phyloP scores from a whole-genome alignment of 2,113 vertebrate genomes.

The Melanerpes formicivorus region DNA sequence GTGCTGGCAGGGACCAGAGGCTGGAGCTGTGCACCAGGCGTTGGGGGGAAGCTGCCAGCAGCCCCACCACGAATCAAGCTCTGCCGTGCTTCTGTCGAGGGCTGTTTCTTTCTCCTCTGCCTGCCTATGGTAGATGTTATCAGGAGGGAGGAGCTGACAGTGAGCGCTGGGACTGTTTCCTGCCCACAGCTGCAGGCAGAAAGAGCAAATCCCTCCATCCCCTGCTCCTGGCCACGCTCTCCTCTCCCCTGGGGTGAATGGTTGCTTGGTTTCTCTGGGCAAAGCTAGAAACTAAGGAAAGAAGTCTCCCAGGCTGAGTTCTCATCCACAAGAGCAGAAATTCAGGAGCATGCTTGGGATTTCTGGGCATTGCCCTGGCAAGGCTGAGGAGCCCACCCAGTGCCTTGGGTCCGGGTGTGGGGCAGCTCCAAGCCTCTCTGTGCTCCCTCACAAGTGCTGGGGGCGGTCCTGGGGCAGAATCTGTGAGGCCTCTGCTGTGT shows the following conservation, averaged over 20 bases:
- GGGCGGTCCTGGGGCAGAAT: neutral
- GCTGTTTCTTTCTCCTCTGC: constrained; percentile 19
- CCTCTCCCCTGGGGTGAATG: neutral
- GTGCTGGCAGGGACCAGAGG: neutral
- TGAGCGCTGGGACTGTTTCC: constrained; percentile 26
- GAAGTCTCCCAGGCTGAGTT: neutral
- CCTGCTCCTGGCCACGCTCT: neutral
- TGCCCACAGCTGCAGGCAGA: neutral
- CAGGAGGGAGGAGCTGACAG: constrained; percentile 43
- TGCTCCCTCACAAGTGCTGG: fast-evolving
- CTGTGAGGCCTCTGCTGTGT: neutral
- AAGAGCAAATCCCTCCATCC: constrained; percentile 21
- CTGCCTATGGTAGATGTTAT: constrained; percentile 37
- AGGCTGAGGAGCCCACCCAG: neutral
- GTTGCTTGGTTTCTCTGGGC: neutral
- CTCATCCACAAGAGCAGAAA: neutral
- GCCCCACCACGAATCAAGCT: neutral
- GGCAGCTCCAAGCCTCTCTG: neutral
- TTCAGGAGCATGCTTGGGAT: neutral
- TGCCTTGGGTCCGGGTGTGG: fast-evolving
- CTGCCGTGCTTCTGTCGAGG: neutral
- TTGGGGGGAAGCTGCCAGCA: neutral
- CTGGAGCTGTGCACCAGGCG: fast-evolving
- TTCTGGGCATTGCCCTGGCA: neutral
- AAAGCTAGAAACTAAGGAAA: neutral